These are phyloP conservation scores for Acronicta alni DNA, from an alignment of 2,888 invertebrate genomes.

Conservation along the genomic window DNA sequence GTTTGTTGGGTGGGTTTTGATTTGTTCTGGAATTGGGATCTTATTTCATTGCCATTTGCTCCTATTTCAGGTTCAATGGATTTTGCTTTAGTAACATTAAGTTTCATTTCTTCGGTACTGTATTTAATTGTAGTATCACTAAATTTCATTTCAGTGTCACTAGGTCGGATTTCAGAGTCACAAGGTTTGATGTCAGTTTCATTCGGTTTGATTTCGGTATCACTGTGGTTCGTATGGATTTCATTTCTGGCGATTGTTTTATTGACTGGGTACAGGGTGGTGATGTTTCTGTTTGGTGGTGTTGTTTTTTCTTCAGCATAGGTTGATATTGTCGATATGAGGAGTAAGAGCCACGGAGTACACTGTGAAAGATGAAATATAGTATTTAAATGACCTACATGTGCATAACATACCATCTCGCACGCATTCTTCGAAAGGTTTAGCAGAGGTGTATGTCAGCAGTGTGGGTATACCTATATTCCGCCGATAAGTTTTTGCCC, in stretches of 20 bases:
- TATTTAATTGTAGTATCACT: conserved; percentile 11
- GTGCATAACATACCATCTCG: too few species aligned
- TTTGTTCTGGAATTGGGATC: conserved; percentile 39
- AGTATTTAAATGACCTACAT: too few species aligned
- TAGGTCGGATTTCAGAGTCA: not conserved
- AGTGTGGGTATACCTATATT: too few species aligned
- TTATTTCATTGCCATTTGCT: conserved; percentile 11
- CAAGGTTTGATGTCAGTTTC: not conserved
- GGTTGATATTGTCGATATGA: conserved; percentile 50
- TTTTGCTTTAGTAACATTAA: not conserved
- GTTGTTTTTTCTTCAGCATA: conserved; percentile 62
- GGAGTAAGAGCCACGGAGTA: conserved; percentile 62
- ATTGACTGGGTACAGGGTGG: conserved; percentile 75
- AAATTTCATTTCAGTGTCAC: not conserved
- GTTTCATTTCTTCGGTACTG: conserved; percentile 11
- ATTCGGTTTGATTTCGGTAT: conserved; percentile 20
- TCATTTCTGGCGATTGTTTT: conserved; percentile 41
- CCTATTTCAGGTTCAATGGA: not conserved
- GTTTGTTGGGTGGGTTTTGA: conserved; percentile 54
- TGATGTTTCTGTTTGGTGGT: conserved; percentile 65
- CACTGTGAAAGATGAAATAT: conserved; percentile 55
- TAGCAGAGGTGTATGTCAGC: too few species aligned
- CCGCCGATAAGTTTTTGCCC: too few species aligned
- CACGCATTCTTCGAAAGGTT: too few species aligned
- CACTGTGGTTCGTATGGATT: conserved; percentile 34